Evolutionary conservation across 1,140 invertebrate species (phyloP).

Genomic region (Parapsyche elsis): DNA sequence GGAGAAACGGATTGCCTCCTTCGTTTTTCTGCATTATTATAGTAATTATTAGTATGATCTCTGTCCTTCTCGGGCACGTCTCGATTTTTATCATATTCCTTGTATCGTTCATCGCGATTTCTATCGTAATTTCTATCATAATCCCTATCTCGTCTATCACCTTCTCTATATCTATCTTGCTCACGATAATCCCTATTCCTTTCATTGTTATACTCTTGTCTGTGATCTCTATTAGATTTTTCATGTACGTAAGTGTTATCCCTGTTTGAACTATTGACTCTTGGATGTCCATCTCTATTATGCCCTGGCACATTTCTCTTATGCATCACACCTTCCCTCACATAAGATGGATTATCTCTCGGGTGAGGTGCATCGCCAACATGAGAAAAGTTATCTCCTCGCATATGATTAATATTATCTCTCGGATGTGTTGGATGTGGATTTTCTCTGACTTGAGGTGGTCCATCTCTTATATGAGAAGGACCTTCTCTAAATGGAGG

Average conservation of each 20-base stretch:
- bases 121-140: constrained; percentile 61
- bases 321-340: constrained; percentile 11
- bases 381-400: constrained; percentile 35
- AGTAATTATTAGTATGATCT: constrained; percentile 46
- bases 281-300: constrained; percentile 36
- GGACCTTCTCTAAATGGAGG: constrained; percentile 47
- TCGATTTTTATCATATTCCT: constrained; percentile 62
- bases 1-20: constrained; percentile 60
- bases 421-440: constrained; percentile 27
- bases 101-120: constrained; percentile 58
- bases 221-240: constrained; percentile 44
- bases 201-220: constrained; percentile 60
- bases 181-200: constrained; percentile 58
- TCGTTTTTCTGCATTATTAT: constrained; percentile 43
- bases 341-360: constrained; percentile 40
- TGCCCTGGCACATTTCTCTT: background rate
- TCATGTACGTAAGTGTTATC: constrained; percentile 33
- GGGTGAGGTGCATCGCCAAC: constrained; percentile 13
- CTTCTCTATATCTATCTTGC: constrained; percentile 55
- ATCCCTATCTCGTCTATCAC: constrained; percentile 62
- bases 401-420: constrained; percentile 39
- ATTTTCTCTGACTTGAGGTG: constrained; percentile 35
- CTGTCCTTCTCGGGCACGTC: constrained; percentile 52
- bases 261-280: background rate
- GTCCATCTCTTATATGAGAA: constrained; percentile 34